A percentile compares a stretch with the other conserved stretches of the same genome.
These are phyloP conservation scores for Speoplatyrhinus poulsoni DNA, from an alignment of 2,113 vertebrate species.

Conservation along the genomic window DNA sequence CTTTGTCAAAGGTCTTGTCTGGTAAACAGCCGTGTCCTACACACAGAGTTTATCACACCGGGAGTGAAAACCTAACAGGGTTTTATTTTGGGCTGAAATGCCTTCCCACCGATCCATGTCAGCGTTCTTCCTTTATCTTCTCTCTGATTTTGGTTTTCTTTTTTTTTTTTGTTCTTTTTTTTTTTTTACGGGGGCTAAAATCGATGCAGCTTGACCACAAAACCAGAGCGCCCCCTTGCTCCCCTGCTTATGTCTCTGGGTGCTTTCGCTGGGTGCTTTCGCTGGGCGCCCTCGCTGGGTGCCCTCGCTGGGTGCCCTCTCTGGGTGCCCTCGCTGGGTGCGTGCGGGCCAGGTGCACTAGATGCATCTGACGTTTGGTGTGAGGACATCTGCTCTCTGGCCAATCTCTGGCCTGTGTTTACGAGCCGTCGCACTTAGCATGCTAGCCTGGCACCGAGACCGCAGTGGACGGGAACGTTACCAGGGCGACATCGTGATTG, in stretches of 20 bases:
- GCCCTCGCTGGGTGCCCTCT: neutral
- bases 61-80: slow-evolving; percentile 23
- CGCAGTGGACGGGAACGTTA: neutral
- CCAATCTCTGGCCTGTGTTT: slow-evolving; percentile 12
- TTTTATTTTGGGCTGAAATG: slow-evolving; percentile 45
- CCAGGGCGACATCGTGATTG: neutral
- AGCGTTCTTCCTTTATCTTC: neutral
- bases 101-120: slow-evolving; percentile 15
- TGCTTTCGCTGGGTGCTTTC: neutral
- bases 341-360: slow-evolving; percentile 15
- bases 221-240: neutral
- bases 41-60: slow-evolving; percentile 54
- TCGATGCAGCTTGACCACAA: slow-evolving; percentile 1
- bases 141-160: slow-evolving; percentile 16
- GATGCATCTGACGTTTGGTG: slow-evolving; percentile 31
- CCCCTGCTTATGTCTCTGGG: neutral
- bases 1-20: slow-evolving; percentile 43
- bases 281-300: neutral
- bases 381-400: slow-evolving; percentile 35
- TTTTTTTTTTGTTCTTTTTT: neutral
- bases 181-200: neutral
- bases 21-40: slow-evolving; percentile 60
- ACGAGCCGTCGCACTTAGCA: slow-evolving; percentile 12
- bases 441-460: slow-evolving; percentile 14
- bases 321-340: neutral